phyloP scores from a whole-genome alignment of 1,140 invertebrate genomes.

The Sipha flava region DNA sequence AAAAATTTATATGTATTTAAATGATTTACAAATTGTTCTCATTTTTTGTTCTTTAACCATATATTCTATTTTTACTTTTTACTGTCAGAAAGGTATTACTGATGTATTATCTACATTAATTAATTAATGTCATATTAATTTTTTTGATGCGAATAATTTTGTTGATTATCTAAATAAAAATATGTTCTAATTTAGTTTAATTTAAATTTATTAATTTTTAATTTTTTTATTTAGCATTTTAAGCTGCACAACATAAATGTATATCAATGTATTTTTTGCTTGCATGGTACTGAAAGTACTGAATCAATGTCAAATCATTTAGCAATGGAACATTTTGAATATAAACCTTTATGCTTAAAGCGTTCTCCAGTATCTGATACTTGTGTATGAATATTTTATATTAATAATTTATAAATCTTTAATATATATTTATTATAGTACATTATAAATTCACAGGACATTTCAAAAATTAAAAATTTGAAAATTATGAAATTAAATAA shows the following conservation, averaged over 20 bases:
- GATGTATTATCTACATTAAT: not conserved
- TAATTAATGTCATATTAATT: not conserved
- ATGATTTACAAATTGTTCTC: not conserved
- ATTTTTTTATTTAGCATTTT: constrained; percentile 14
- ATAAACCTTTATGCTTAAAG: constrained; percentile 3
- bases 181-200: too few species aligned
- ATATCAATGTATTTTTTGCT: constrained; percentile 14
- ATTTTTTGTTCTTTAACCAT: not conserved
- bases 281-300: not conserved
- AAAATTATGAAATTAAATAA: not conserved
- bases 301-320: not conserved
- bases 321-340: constrained; percentile 21
- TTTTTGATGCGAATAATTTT: too few species aligned
- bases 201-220: too few species aligned
- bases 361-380: not conserved
- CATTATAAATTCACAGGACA: not conserved
- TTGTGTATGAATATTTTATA: not conserved
- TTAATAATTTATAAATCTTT: not conserved
- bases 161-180: too few species aligned
- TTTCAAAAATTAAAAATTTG: not conserved
- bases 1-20: not conserved
- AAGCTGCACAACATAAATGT: not conserved
- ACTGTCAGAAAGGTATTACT: too few species aligned
- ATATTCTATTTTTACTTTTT: too few species aligned
- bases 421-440: not conserved